Percentiles rank a stretch among this genome's conserved stretches.
Conservation (phyloP, 2,797 vertebrate species). For the Mustela erminea region DNA sequence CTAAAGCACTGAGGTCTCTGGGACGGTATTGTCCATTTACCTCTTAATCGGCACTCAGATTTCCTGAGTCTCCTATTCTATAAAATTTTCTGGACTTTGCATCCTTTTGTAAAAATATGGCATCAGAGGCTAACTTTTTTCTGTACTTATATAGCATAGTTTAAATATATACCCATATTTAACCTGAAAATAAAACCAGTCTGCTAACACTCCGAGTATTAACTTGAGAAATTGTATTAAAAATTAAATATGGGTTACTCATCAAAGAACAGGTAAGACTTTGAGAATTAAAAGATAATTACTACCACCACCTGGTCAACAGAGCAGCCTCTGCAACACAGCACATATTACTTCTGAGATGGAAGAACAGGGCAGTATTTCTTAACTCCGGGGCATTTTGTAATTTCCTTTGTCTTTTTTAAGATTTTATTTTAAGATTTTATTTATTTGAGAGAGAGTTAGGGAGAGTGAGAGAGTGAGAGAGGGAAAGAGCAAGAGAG, state of each 20-base stretch:
- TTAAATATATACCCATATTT: not conserved
- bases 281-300: not conserved
- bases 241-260: not conserved
- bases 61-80: not conserved
- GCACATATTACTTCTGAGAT: not conserved
- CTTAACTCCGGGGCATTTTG: not conserved
- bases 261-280: not conserved
- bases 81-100: conserved; percentile 35
- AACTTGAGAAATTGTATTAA: not conserved
- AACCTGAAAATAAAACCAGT: conserved; percentile 46
- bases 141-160: not conserved
- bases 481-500: no score
- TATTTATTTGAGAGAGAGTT: not conserved
- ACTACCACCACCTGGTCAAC: not conserved
- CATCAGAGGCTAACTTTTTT: not conserved
- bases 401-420: not conserved
- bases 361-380: not conserved
- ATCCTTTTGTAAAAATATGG: conserved; percentile 37
- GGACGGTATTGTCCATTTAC: not conserved
- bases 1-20: not conserved
- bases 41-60: not conserved
- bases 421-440: not conserved
- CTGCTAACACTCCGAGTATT: not conserved
- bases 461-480: no score
- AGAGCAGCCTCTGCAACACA: not conserved